A percentile compares a stretch with the other conserved stretches of the same genome.
phyloP scores from a whole-genome alignment of 2,797 vertebrate genomes.

The Pitangus sulphuratus region DNA sequence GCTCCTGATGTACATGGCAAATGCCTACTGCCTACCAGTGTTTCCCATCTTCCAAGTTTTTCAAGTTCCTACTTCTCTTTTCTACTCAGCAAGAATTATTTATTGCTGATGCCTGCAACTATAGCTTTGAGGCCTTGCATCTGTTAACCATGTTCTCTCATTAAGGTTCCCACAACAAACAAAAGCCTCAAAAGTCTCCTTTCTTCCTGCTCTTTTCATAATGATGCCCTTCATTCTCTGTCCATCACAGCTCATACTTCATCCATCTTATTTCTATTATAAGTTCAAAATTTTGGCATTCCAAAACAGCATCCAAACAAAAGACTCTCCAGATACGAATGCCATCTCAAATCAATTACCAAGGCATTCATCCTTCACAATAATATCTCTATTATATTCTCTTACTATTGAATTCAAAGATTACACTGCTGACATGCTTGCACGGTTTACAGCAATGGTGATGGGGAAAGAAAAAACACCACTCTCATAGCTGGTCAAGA shows the following conservation, averaged over 20 bases:
- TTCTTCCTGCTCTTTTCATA: slow-evolving; percentile 47
- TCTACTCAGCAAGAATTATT: background rate
- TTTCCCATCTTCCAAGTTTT: background rate
- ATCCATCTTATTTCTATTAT: slow-evolving; percentile 39
- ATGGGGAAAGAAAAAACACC: background rate
- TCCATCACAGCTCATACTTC: slow-evolving; percentile 21
- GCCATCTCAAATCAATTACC: slow-evolving; percentile 50
- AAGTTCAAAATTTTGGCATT: slow-evolving; percentile 45
- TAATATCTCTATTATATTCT: slow-evolving; percentile 42
- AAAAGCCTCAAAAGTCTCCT: slow-evolving; percentile 35
- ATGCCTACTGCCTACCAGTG: background rate
- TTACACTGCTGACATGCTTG: background rate
- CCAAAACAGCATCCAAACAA: slow-evolving; percentile 45
- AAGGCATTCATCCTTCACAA: slow-evolving; percentile 39
- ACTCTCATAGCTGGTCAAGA: background rate
- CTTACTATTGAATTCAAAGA: slow-evolving; percentile 22
- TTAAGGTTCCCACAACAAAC: slow-evolving; percentile 50
- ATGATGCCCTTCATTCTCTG: slow-evolving; percentile 26
- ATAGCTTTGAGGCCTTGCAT: slow-evolving; percentile 18
- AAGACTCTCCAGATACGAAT: slow-evolving; percentile 46
- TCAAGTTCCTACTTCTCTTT: background rate
- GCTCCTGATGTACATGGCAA: background rate
- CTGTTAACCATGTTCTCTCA: slow-evolving; percentile 44
- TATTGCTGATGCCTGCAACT: background rate
- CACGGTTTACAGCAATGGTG: background rate